Percentiles rank a stretch among this genome's conserved stretches.
Evolutionary conservation across 2,113 vertebrate species (phyloP).

Genomic region (Penelope pileata): DNA sequence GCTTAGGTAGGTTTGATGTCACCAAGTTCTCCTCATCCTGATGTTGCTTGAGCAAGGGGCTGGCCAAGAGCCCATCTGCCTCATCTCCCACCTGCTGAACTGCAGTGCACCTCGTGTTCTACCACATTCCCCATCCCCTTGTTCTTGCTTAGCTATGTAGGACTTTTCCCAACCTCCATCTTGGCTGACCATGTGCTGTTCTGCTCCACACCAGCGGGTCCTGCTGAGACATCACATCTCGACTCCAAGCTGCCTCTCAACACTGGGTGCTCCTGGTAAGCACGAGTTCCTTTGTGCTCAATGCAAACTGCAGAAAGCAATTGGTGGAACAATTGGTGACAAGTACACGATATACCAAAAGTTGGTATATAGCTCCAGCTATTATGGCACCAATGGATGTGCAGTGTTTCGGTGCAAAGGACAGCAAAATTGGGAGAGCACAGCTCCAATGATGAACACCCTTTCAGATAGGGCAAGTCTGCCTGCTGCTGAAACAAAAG

Average conservation of each 20-base stretch:
- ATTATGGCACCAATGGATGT: accelerated
- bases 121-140: neutral
- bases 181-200: neutral
- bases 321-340: neutral
- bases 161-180: neutral
- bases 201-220: neutral
- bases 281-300: neutral
- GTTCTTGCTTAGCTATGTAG: neutral
- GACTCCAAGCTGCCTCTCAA: neutral
- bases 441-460: neutral
- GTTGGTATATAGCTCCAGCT: neutral
- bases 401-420: neutral
- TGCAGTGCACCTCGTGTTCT: neutral
- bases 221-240: neutral
- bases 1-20: neutral
- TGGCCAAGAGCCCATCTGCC: neutral
- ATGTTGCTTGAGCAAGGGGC: neutral
- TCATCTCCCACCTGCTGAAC: neutral
- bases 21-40: neutral
- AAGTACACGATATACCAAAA: neutral
- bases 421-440: neutral
- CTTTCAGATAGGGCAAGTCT: neutral
- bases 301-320: neutral
- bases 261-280: neutral
- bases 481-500: neutral